Evolutionary conservation across 92 coral and sea anemone genomes (phyloP).

Genomic region (Heteractis magnifica): DNA sequence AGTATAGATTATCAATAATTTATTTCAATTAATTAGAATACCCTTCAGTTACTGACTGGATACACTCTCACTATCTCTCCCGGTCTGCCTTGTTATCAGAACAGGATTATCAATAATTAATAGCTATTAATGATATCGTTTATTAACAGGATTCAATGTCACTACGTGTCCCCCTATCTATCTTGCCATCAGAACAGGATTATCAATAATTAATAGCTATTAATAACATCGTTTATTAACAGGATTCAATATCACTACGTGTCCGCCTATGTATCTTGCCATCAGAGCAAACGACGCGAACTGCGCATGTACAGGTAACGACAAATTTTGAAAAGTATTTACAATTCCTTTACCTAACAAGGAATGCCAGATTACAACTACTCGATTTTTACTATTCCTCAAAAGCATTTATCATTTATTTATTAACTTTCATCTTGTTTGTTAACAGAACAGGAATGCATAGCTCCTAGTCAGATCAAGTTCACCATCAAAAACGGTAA

Average conservation of each 20-base stretch:
- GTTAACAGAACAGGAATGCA: background rate
- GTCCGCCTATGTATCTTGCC: background rate
- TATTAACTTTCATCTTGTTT: background rate
- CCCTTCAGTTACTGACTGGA: too few relatives aligned
- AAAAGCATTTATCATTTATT: background rate
- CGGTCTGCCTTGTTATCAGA: too few relatives aligned
- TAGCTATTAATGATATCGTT: background rate
- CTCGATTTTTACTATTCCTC: background rate
- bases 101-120: too few relatives aligned
- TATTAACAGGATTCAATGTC: background rate
- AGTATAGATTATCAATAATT: background rate
- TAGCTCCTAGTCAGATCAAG: background rate
- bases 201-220: too few relatives aligned
- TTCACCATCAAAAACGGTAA: background rate
- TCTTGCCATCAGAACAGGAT: background rate
- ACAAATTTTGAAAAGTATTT: background rate
- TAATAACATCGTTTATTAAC: background rate
- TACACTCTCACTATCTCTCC: too few relatives aligned
- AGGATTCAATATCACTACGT: background rate
- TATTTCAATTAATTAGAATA: too few relatives aligned
- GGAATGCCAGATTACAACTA: background rate
- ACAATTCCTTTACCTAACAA: background rate
- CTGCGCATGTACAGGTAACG: background rate
- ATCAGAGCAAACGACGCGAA: background rate
- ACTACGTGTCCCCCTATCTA: conserved; percentile 1